Conservation (phyloP, 2,888 invertebrate species). For the Trissonchulus latispiculum region DNA sequence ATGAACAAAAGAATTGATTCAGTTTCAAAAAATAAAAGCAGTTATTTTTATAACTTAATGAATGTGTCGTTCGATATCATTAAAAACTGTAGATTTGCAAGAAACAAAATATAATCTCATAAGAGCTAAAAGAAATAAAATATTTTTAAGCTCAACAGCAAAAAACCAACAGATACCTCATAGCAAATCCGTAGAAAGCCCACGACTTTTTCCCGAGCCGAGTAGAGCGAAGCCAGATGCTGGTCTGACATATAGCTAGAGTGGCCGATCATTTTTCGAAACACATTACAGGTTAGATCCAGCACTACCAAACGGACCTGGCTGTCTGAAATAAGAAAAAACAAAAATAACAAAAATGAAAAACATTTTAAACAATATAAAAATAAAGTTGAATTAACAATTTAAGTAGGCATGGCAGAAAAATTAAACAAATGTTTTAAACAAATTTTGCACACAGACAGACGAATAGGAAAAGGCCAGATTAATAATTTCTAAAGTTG, state of each 20-base stretch:
- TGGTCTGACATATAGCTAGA: conserved; percentile 50
- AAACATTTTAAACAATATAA: neutral
- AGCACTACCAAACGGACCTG: conserved; percentile 81
- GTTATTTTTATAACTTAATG: too few relatives aligned
- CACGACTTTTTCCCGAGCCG: conserved; percentile 68
- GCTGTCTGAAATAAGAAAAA: conserved; percentile 53
- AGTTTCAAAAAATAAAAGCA: neutral
- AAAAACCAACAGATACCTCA: conserved; percentile 53
- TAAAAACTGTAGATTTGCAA: too few relatives aligned
- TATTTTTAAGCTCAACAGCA: conserved; percentile 24
- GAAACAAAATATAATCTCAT: too few relatives aligned
- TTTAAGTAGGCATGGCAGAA: too few relatives aligned
- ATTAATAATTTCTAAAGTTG: too few relatives aligned
- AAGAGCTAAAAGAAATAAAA: conserved; percentile 8
- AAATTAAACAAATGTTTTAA: too few relatives aligned
- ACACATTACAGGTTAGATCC: conserved; percentile 70
- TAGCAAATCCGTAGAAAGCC: conserved; percentile 77
- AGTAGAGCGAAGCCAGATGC: conserved; percentile 59
- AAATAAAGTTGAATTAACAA: too few relatives aligned
- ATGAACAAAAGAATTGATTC: neutral
- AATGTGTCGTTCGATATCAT: too few relatives aligned
- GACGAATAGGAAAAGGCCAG: neutral
- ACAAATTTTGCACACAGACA: neutral
- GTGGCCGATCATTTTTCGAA: conserved; percentile 56
- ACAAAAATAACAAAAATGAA: neutral